These are phyloP conservation scores for Mycteria americana DNA, from an alignment of 2,797 vertebrate species.

Conservation along the genomic window DNA sequence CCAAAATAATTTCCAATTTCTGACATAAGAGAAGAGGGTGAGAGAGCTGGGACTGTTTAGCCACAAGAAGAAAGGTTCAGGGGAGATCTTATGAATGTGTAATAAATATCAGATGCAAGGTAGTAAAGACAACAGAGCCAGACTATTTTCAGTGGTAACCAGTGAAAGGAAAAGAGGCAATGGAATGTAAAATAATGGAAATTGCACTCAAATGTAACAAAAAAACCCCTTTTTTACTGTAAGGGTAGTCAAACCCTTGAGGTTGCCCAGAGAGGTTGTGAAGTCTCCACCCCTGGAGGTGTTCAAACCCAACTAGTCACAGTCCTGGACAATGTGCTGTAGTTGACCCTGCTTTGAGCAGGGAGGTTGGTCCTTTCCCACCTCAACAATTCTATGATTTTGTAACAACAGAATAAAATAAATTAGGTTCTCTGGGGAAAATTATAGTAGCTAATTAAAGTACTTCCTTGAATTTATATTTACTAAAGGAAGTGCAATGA, in stretches of 20 bases:
- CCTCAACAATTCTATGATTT: background rate
- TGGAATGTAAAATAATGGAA: background rate
- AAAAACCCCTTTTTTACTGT: accelerated
- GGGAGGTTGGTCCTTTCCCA: background rate
- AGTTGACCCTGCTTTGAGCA: background rate
- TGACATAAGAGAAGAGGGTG: background rate
- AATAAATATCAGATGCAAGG: background rate
- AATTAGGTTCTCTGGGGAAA: background rate
- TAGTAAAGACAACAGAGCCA: background rate
- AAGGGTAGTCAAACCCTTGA: background rate
- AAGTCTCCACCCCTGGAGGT: background rate
- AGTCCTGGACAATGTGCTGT: accelerated
- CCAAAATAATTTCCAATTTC: background rate
- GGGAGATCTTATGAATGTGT: background rate
- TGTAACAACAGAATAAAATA: background rate
- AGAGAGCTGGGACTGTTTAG: background rate
- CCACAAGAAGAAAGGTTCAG: background rate
- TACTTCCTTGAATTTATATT: background rate
- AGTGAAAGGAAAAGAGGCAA: background rate
- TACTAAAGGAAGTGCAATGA: background rate
- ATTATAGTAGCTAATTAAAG: background rate
- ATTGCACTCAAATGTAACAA: background rate
- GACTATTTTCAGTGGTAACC: background rate
- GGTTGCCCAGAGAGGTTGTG: background rate
- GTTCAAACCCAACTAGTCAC: background rate